Percentiles rank a stretch among this genome's conserved stretches.
phyloP scores from a whole-genome alignment of 2,888 invertebrate genomes.

The Steromphala cineraria region DNA sequence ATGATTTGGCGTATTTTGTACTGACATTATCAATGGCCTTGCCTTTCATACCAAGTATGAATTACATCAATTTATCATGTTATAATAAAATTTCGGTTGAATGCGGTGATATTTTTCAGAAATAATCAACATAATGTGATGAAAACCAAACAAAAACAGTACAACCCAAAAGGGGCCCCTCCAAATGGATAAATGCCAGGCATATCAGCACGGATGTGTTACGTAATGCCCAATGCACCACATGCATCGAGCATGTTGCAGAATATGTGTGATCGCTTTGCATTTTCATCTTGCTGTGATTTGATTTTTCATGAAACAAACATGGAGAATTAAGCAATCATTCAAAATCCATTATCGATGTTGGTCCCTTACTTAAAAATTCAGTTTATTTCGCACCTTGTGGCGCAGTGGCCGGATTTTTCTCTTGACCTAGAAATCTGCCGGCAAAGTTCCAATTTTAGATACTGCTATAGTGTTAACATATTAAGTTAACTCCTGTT shows the following conservation, averaged over 20 bases:
- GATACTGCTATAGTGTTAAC: background rate
- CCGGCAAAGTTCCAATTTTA: conserved; percentile 15
- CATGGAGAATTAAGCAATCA: no score
- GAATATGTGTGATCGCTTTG: background rate
- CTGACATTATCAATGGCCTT: no score
- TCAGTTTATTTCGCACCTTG: background rate
- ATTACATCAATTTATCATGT: no score
- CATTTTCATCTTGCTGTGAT: background rate
- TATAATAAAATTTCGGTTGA: no score
- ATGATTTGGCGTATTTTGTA: no score
- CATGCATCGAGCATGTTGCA: background rate
- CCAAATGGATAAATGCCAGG: conserved; percentile 5
- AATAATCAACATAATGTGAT: no score
- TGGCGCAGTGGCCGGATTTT: conserved; percentile 5
- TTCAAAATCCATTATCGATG: no score
- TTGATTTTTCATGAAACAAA: background rate
- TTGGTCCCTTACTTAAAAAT: background rate
- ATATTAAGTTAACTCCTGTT: no score
- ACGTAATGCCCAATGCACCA: conserved; percentile 9
- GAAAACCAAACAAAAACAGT: background rate
- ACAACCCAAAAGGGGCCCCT: background rate
- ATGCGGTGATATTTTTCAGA: no score
- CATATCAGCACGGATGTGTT: conserved; percentile 13
- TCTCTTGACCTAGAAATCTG: conserved; percentile 14
- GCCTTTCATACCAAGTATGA: no score